Conservation (phyloP, 2,797 vertebrate genomes). For the Falco naumanni region DNA sequence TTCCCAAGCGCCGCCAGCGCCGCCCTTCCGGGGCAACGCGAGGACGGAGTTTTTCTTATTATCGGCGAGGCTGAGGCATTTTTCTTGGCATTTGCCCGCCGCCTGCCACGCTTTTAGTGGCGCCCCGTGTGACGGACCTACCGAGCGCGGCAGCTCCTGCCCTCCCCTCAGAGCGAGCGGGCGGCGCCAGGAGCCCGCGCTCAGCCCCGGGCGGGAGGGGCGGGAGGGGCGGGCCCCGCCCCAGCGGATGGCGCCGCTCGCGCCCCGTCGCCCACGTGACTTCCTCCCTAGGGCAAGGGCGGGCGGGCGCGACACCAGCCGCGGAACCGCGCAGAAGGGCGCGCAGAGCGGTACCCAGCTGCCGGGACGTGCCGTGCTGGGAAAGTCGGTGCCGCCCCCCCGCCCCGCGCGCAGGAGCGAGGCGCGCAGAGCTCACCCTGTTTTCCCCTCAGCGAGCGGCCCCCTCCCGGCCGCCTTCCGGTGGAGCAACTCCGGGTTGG, state of each 20-base stretch:
- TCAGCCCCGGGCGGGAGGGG: no score
- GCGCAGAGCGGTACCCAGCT: rapidly evolving
- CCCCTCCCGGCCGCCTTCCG: not conserved
- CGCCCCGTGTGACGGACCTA: rapidly evolving
- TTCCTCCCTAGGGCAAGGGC: not conserved
- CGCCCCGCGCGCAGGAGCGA: no score
- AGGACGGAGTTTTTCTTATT: not conserved
- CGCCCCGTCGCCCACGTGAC: not conserved
- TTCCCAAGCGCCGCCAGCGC: no score
- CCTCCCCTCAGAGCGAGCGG: not conserved
- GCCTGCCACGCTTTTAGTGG: rapidly evolving
- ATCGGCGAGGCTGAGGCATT: rapidly evolving
- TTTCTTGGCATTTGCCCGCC: no score
- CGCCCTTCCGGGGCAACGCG: no score
- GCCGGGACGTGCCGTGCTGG: no score
- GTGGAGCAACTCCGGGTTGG: not conserved
- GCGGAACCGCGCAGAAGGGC: rapidly evolving
- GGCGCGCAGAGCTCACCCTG: rapidly evolving
- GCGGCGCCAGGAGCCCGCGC: not conserved
- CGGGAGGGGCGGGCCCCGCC: no score
- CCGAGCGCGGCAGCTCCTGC: not conserved
- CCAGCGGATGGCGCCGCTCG: no score
- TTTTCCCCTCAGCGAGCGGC: rapidly evolving
- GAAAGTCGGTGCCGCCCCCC: no score
- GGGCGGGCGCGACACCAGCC: no score